Evolutionary conservation across 1,140 invertebrate species (phyloP), one percentile per base, ranked within the genome.

Genomic region (silkworm (Bombyx mori)): DNA sequence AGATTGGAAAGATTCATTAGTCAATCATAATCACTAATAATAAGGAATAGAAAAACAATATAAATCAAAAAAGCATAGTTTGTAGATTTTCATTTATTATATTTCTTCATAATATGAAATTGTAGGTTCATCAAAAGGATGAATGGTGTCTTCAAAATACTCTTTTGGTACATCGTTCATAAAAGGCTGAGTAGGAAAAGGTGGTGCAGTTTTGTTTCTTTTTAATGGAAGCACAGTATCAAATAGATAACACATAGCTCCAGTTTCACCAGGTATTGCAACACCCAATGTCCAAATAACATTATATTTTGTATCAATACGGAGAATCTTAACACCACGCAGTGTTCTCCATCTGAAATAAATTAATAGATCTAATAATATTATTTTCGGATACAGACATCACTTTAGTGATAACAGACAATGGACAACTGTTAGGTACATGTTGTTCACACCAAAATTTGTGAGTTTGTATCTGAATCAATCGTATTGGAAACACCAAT

Each of bases 221-320:
- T 88, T 92, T 6, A 89, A 64, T 1, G 91, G 92, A 44, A 97
- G 75, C 42, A 93, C 66, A 12, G 95, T 94, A 77, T 99, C 97
- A 69, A 92, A 95, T 52, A 99, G 89, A 65, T 94, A 92, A 10
- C 96, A 92, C 68, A 94, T 92, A n/a, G 90, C 91, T 75, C 95
- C 95, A 1, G 90, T 93, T 69, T 91, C 91, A 8, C 98, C 97
- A 46, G 97, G 94, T 61, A 98, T 90, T 43, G 87, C 90, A 7
- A 90, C 90, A n/a, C 96, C 97, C 64, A 90, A 81, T 8, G 98
- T 92, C 90, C 94, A 99, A 22, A 99, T 88, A 0, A 99, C 92
- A 89, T 99, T 98, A 76, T 97, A 93, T 77, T 97, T 96, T 9
- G 94, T 96, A 79, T 99, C 98, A 46, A 99, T 96, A 63, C 97